Conservation (phyloP, 1,140 invertebrate genomes). For the Bombus breviceps region DNA sequence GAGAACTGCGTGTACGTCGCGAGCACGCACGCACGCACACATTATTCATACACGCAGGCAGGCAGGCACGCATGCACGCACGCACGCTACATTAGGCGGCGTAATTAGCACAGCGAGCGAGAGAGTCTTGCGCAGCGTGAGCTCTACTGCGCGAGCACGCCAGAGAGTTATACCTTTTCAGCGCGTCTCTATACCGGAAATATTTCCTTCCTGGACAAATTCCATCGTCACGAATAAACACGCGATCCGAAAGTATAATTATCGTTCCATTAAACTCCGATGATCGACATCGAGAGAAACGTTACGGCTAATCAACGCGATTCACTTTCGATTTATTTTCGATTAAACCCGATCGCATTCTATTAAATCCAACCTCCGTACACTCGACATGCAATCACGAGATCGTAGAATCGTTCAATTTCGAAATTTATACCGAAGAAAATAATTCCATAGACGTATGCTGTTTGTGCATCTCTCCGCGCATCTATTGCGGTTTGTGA, state of each 20-base stretch:
- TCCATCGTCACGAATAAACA: neutral
- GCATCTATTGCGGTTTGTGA: constrained; percentile 54
- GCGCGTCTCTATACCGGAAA: constrained; percentile 27
- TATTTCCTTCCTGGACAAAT: constrained; percentile 13
- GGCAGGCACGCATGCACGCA: constrained; percentile 64
- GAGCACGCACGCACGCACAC: constrained; percentile 65
- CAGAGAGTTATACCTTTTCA: constrained; percentile 38
- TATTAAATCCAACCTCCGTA: too few species aligned
- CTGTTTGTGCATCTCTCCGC: constrained; percentile 39
- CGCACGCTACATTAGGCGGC: constrained; percentile 73
- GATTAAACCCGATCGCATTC: too few species aligned
- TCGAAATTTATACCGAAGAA: neutral
- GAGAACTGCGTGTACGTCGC: constrained; percentile 64
- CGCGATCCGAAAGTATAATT: neutral
- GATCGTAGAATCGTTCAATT: neutral
- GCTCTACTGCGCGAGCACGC: constrained; percentile 61
- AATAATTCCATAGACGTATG: constrained; percentile 15
- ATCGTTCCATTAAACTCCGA: neutral
- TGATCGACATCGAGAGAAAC: neutral
- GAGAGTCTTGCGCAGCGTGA: constrained; percentile 66
- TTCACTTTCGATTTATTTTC: neutral
- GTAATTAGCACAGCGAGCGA: constrained; percentile 75
- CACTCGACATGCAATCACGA: too few species aligned
- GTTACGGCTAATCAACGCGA: neutral
- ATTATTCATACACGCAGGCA: constrained; percentile 65